Conservation (phyloP, 2,888 invertebrate genomes). For the Lepidochrysops patricia region DNA sequence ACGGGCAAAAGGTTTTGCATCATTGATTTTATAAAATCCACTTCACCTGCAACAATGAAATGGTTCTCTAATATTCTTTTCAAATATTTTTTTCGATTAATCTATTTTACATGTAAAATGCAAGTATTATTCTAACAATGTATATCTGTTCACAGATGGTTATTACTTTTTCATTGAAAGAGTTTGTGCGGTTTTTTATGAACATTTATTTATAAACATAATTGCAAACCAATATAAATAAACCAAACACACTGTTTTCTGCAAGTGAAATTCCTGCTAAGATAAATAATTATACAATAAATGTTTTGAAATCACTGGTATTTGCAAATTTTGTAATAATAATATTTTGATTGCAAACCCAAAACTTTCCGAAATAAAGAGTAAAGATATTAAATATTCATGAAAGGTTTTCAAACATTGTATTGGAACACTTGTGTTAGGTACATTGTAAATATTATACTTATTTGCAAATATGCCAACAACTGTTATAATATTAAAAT, state of each 20-base stretch:
- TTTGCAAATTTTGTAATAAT: background rate
- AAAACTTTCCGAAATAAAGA: background rate
- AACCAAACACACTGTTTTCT: slow-evolving; percentile 65
- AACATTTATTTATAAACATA: slow-evolving; percentile 71
- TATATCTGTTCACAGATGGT: no score
- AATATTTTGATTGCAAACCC: background rate
- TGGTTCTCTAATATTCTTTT: slow-evolving; percentile 26
- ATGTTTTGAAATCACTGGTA: background rate
- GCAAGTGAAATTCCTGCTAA: slow-evolving; percentile 41
- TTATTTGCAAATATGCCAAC: background rate
- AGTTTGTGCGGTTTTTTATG: slow-evolving; percentile 46
- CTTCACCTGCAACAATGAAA: slow-evolving; percentile 69
- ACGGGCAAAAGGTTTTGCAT: slow-evolving; percentile 66
- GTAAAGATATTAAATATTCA: background rate
- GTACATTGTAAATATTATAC: background rate
- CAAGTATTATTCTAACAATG: no score
- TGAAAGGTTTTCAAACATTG: background rate
- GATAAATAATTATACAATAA: background rate
- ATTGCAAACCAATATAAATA: slow-evolving; percentile 53
- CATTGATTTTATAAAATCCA: slow-evolving; percentile 68
- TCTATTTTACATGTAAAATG: slow-evolving; percentile 14
- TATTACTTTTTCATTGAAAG: slow-evolving; percentile 24
- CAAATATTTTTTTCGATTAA: background rate
- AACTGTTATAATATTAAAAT: background rate
- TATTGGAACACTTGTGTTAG: background rate